Evolutionary conservation across 2,888 invertebrate species (phyloP).

Genomic region (Chymomyza caudatula): DNA sequence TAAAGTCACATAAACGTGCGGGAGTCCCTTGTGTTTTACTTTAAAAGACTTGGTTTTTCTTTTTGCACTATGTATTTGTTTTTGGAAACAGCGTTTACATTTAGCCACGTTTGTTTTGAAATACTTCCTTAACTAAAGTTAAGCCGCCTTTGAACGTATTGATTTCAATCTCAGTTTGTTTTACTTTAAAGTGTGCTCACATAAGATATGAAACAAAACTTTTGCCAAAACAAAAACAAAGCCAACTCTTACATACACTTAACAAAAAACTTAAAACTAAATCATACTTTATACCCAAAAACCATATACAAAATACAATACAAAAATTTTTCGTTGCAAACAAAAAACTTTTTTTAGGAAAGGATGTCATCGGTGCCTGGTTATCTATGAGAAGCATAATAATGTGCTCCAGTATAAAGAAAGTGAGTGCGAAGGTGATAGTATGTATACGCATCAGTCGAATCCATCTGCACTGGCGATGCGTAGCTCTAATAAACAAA

Average conservation of each 20-base stretch:
- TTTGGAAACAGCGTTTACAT: slow-evolving; percentile 11
- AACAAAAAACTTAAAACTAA: slow-evolving; percentile 32
- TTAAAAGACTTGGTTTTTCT: slow-evolving; percentile 3
- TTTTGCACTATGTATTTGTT: slow-evolving; percentile 29
- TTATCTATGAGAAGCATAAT: slow-evolving; percentile 95
- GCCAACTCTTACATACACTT: slow-evolving; percentile 18
- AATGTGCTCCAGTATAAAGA: slow-evolving; percentile 98
- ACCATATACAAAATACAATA: slow-evolving; percentile 30
- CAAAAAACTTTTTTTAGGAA: slow-evolving; percentile 82
- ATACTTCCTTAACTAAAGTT: slow-evolving; percentile 26
- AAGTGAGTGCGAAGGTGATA: slow-evolving; percentile 88
- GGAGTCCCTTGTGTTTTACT: slow-evolving; percentile 8
- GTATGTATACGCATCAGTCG: slow-evolving; percentile 79
- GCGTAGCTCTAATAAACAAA: slow-evolving; percentile 79
- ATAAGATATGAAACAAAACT: slow-evolving; percentile 18
- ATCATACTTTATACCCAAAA: slow-evolving; percentile 37
- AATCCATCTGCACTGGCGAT: slow-evolving; percentile 79
- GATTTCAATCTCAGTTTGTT: slow-evolving; percentile 20
- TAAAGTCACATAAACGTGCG: background rate
- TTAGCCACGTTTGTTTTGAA: background rate
- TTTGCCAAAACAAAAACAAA: slow-evolving; percentile 20
- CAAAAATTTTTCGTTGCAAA: slow-evolving; percentile 57
- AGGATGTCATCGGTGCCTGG: slow-evolving; percentile 95
- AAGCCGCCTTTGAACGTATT: slow-evolving; percentile 25
- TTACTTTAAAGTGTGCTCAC: slow-evolving; percentile 14